Base-by-base conservation (phyloP, 2,888 invertebrate genomes). In the Drosophila austrosaltans region DNA sequence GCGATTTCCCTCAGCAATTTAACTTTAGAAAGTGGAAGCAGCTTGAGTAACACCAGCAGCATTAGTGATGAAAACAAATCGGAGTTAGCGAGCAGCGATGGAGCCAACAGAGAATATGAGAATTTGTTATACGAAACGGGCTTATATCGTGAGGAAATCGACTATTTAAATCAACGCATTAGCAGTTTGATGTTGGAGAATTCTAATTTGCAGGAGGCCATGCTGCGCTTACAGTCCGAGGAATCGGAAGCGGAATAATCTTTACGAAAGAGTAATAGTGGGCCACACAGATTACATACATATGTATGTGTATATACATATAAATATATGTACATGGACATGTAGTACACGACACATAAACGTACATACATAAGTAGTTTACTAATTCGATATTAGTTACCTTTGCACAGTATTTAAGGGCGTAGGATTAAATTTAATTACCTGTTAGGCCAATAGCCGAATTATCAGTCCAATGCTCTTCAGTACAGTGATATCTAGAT, bases 101-200 rank as follows among this genome's bases (percentile, higher is more conserved):
- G 25, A 22, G 39, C 57, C 57, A 57, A 36, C 36, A 57, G 53
- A 12, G 77, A 84, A 1, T 75, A 64, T n/a, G 79, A 78, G 6
- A 77, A 69, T 59, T 39, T 89, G 12, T 36, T 78, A 2, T 86
- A 86, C 48, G 89, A 85, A 32, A 61, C 73, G 10, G 64, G 39
- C 1, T 36, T 85, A 3, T 86, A 72, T 44, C 83, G 78, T 5
- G 73, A 85, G 1, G 89, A 84, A 25, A 73, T 83, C 5, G 39
- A 86, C 16, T 86, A 88, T 73, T 61, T 83, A 1, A 83, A 72
- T 28, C 3, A 53, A 0, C 53, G 65, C 36, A 75, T 75, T 1
- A 63, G n/a, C 0, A 16, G 30, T 3, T 32, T 76, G 22, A 57
- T 44, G 3, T 42, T 66, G 2, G 22, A 42, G 7, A 64, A 63